These are phyloP conservation scores for Danionella dracula DNA, from an alignment of 2,797 vertebrate species.

Conservation along the genomic window DNA sequence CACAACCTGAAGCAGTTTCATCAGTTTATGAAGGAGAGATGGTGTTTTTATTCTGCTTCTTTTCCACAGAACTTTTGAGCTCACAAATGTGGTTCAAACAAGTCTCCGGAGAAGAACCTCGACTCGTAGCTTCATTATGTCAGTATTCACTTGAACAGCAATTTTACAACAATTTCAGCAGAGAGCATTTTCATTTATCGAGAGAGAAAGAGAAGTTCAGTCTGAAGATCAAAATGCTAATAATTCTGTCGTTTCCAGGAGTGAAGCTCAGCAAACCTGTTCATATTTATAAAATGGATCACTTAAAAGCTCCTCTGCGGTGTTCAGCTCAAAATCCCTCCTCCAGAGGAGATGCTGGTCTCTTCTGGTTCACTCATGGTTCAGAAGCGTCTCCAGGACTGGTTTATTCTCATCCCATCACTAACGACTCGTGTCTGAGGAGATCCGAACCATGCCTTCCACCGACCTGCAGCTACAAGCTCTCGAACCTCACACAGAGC, in stretches of 20 bases:
- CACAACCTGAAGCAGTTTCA: not conserved
- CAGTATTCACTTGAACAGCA: not conserved
- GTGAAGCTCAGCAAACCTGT: not conserved
- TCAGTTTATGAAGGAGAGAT: conserved; percentile 3
- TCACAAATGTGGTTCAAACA: conserved; percentile 7
- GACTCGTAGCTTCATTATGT: not conserved
- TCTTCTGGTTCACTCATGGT: conserved; percentile 30
- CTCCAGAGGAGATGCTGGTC: conserved; percentile 17
- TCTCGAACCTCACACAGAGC: not conserved
- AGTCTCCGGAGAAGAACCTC: not conserved
- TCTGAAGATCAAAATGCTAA: not conserved
- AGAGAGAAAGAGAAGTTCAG: not conserved
- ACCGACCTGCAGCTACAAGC: conserved; percentile 6
- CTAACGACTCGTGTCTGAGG: conserved; percentile 15
- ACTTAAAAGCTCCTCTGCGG: conserved; percentile 17
- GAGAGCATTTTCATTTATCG: not conserved
- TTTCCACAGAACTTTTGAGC: not conserved
- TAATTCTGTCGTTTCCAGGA: not conserved
- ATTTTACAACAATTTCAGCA: not conserved
- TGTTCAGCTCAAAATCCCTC: conserved; percentile 5
- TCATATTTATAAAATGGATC: conserved; percentile 17
- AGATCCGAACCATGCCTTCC: conserved; percentile 6
- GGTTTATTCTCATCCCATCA: conserved; percentile 25
- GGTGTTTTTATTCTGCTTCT: not conserved
- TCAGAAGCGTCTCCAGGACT: conserved; percentile 34